These are phyloP conservation scores for Palythoa caribaeorum DNA, from an alignment of 92 coral and sea anemone genomes.

Conservation along the genomic window DNA sequence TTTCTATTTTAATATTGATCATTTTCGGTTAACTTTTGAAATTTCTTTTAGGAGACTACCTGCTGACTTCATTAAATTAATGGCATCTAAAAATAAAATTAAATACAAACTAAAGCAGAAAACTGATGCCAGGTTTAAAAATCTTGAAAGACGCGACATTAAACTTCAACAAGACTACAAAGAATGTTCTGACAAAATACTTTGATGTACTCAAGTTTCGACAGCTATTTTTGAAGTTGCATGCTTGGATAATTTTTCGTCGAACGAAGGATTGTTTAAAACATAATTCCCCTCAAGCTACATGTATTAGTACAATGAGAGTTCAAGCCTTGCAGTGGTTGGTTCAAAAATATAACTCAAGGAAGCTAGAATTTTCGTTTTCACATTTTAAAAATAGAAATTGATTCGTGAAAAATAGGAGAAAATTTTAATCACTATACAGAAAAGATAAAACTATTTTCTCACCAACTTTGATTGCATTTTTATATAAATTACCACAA, in stretches of 20 bases:
- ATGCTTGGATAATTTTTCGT: neutral
- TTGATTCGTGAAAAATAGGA: neutral
- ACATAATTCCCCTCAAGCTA: neutral
- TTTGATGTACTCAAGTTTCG: neutral
- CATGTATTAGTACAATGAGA: neutral
- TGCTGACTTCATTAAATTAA: neutral
- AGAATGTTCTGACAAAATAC: neutral
- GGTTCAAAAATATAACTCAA: neutral
- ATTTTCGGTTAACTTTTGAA: neutral
- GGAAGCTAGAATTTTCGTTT: neutral
- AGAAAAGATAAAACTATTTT: neutral
- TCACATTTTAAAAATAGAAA: neutral
- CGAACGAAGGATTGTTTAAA: neutral
- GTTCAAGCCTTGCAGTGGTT: neutral
- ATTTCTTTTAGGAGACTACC: slow-evolving; percentile 6
- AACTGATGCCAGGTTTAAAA: neutral
- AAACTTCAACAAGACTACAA: neutral
- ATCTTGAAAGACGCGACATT: neutral
- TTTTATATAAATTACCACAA: neutral
- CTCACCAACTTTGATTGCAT: neutral
- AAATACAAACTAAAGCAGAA: neutral
- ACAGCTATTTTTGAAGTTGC: slow-evolving; percentile 10
- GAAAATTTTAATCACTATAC: neutral
- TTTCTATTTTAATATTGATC: neutral
- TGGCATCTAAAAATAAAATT: neutral